phyloP scores from a whole-genome alignment of 2,888 invertebrate genomes.

The Cephus spinipes region DNA sequence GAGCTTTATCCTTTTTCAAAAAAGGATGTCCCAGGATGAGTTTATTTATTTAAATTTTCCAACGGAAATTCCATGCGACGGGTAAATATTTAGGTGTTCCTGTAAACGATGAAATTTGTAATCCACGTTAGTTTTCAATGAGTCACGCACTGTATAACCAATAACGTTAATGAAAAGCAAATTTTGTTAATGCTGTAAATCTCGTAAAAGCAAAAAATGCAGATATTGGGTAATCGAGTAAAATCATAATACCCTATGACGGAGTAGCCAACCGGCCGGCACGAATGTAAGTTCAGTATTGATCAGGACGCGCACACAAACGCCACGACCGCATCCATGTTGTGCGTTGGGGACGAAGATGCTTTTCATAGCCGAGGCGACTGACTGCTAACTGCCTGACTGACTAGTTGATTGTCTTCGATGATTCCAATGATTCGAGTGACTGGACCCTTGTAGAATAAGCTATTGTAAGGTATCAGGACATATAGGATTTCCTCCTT shows the following conservation, averaged over 20 bases:
- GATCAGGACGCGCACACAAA: conserved; percentile 36
- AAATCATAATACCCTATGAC: background rate
- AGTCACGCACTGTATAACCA: background rate
- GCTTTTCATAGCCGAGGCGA: background rate
- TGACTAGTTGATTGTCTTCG: background rate
- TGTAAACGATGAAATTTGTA: background rate
- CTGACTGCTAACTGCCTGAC: background rate
- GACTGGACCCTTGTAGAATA: background rate
- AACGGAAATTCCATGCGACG: background rate
- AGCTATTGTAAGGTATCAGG: background rate
- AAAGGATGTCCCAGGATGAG: too few species aligned
- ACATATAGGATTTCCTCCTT: background rate
- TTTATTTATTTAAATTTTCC: background rate
- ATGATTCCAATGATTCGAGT: background rate
- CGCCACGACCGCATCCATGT: conserved; percentile 17
- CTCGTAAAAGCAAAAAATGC: background rate
- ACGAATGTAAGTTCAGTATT: conserved; percentile 47
- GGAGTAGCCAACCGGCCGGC: conserved; percentile 23
- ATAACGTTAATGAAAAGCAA: background rate
- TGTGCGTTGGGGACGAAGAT: background rate
- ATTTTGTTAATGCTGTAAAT: background rate
- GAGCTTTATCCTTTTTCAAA: too few species aligned
- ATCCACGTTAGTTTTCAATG: background rate
- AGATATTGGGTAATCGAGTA: background rate
- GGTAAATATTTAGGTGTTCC: background rate